Conservation (phyloP, 2,797 vertebrate genomes). For the Gobionotothen gibberifrons region DNA sequence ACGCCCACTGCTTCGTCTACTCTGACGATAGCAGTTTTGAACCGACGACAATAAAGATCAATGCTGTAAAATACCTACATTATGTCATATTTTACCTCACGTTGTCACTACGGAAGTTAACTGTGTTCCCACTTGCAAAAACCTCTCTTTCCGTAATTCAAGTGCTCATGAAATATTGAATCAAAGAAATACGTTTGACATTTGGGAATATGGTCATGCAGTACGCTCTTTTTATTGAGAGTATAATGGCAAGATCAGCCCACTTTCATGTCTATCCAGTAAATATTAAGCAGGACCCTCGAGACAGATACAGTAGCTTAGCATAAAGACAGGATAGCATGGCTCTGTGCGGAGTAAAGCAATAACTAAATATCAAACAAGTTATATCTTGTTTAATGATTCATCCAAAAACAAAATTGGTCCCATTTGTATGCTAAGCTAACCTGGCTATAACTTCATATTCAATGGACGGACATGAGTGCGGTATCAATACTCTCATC, state of each 20-base stretch:
- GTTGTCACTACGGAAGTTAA: background rate
- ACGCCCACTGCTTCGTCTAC: conserved; percentile 25
- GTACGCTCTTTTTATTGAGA: background rate
- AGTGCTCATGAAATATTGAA: background rate
- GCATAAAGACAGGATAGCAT: background rate
- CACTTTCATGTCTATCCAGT: too few relatives aligned
- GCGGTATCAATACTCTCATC: background rate
- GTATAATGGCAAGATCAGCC: too few relatives aligned
- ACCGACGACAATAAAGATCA: background rate
- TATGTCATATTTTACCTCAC: background rate
- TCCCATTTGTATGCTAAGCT: conserved; percentile 8
- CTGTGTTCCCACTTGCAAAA: background rate
- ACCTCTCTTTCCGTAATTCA: background rate
- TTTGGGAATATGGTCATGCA: background rate
- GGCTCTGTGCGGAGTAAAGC: background rate
- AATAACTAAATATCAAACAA: background rate
- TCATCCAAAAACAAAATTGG: background rate
- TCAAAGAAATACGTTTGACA: background rate
- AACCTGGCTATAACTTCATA: background rate
- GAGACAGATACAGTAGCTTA: background rate
- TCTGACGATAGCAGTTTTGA: too few relatives aligned
- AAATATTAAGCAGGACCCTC: background rate
- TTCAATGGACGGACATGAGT: background rate
- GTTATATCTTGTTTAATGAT: background rate
- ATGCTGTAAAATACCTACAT: background rate